Evolutionary conservation across 2,888 invertebrate species (phyloP).

Genomic region (Phaedon cochleariae): DNA sequence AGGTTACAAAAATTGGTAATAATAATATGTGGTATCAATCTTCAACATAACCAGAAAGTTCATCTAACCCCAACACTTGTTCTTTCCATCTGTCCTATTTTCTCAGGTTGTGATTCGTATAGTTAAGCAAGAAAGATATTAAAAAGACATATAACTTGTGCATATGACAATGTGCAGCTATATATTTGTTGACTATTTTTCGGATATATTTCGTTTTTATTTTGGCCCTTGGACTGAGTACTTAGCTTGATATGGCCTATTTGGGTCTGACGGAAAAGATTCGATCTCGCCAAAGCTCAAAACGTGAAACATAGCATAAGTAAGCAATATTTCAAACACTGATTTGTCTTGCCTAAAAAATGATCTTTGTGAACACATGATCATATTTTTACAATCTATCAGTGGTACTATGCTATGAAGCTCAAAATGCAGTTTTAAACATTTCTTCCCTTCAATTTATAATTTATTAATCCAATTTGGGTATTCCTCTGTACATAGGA

Average conservation of each 20-base stretch:
- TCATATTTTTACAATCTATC: too few relatives aligned
- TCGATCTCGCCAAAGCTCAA: slow-evolving; percentile 18
- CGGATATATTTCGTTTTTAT: slow-evolving; percentile 35
- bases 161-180: slow-evolving; percentile 56
- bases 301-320: slow-evolving; percentile 22
- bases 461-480: slow-evolving; percentile 52
- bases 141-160: slow-evolving; percentile 23
- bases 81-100: slow-evolving; percentile 33
- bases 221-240: slow-evolving; percentile 22
- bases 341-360: background rate
- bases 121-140: slow-evolving; percentile 40
- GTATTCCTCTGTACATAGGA: slow-evolving; percentile 59
- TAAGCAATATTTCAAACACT: background rate
- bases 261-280: background rate
- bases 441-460: slow-evolving; percentile 11
- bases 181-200: slow-evolving; percentile 56
- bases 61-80: background rate
- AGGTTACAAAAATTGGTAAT: too few relatives aligned
- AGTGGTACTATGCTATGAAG: slow-evolving; percentile 29
- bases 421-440: slow-evolving; percentile 33
- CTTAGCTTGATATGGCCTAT: slow-evolving; percentile 9
- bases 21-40: too few relatives aligned
- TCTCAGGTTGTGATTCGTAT: slow-evolving; percentile 62
- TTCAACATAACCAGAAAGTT: background rate
- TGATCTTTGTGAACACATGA: too few relatives aligned